phyloP scores from a whole-genome alignment of 1,140 invertebrate species.

The Drosophila pallidifrons region DNA sequence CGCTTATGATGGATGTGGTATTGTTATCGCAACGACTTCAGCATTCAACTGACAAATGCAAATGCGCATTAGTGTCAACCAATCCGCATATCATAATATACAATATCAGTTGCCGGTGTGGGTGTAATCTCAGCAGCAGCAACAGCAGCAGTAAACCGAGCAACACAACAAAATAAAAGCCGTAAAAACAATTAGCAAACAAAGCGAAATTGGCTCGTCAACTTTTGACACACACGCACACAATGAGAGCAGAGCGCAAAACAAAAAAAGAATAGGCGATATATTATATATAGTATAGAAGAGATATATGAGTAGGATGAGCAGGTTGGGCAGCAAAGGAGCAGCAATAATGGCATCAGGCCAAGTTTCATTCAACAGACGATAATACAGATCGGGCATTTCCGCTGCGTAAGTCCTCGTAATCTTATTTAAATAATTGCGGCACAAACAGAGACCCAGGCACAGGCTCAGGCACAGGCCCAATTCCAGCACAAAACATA shows the following conservation, averaged over 20 bases:
- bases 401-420: constrained; percentile 76
- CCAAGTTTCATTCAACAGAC: constrained; percentile 16
- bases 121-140: constrained; percentile 12
- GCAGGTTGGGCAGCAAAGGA: constrained; percentile 27
- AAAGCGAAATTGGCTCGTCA: constrained; percentile 36
- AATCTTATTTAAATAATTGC: constrained; percentile 83
- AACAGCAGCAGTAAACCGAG: not conserved
- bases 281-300: constrained; percentile 9
- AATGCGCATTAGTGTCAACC: constrained; percentile 14
- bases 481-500: constrained; percentile 19
- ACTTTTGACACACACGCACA: constrained; percentile 29
- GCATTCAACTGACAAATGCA: constrained; percentile 7
- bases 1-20: not conserved
- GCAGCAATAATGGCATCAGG: constrained; percentile 27
- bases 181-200: constrained; percentile 34
- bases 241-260: not conserved
- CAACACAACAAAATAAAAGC: not conserved
- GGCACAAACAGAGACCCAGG: constrained; percentile 46
- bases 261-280: constrained; percentile 6
- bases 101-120: not conserved
- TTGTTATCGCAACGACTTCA: not conserved
- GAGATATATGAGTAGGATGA: not conserved
- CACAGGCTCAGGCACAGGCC: not conserved
- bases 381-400: constrained; percentile 65
- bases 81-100: not conserved